These are phyloP conservation scores for Pseudopipra pipra DNA, from an alignment of 2,113 vertebrate species.

Conservation along the genomic window DNA sequence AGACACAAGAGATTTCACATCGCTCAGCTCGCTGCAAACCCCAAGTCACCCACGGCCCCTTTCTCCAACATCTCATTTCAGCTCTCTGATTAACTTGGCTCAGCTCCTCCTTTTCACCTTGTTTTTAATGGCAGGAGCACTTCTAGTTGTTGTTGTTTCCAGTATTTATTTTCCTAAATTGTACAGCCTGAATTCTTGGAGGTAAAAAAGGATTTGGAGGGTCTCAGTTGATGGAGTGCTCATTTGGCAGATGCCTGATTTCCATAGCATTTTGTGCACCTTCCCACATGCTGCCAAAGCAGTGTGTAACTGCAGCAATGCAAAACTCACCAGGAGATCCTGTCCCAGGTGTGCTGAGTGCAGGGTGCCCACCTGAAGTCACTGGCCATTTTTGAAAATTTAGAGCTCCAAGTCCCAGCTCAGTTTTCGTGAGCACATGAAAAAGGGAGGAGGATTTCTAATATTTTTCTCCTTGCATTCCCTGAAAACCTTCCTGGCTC, in stretches of 20 bases:
- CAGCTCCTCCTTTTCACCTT: slow-evolving; percentile 44
- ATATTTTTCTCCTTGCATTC: background rate
- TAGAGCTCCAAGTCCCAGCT: background rate
- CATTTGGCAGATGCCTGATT: background rate
- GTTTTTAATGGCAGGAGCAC: slow-evolving; percentile 1
- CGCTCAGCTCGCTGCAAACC: slow-evolving; percentile 36
- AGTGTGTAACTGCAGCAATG: background rate
- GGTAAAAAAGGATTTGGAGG: background rate
- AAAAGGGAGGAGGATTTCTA: background rate
- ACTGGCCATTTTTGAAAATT: background rate
- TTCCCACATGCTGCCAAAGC: background rate
- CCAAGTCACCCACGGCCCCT: background rate
- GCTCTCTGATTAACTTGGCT: slow-evolving; percentile 40
- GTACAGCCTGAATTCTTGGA: background rate
- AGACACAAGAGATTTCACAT: slow-evolving; percentile 54
- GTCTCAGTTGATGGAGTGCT: background rate
- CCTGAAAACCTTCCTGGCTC: background rate
- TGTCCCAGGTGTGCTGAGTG: background rate
- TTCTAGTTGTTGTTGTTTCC: background rate
- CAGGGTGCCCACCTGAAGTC: background rate
- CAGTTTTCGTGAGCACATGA: background rate
- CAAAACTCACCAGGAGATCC: background rate
- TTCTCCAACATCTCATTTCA: slow-evolving; percentile 45
- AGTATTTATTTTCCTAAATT: background rate
- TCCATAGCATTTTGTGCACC: background rate